A percentile compares a stretch with the other conserved stretches of the same genome.
Evolutionary conservation across 2,113 vertebrate species (phyloP).

Genomic region (Leptobrachium leishanense): DNA sequence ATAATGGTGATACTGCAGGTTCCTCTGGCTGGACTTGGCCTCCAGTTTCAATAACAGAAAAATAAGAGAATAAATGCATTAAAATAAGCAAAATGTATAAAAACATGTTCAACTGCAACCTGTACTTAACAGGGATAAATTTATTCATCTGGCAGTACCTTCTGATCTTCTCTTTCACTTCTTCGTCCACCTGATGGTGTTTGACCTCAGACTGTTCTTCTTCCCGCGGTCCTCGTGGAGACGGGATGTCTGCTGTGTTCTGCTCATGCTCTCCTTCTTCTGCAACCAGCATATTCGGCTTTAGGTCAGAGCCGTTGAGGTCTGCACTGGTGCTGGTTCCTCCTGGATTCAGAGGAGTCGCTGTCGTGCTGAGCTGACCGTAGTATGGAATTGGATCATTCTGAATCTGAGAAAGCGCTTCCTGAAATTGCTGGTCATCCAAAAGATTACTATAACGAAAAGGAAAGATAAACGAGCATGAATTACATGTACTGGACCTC

Average conservation of each 20-base stretch:
- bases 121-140: too few species aligned
- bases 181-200: background rate
- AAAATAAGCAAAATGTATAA: too few species aligned
- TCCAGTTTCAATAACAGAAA: too few species aligned
- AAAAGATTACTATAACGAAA: constrained; percentile 70
- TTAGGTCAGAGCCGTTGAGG: too few species aligned
- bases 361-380: constrained; percentile 60
- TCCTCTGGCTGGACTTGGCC: too few species aligned
- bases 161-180: constrained; percentile 24
- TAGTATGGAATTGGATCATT: constrained; percentile 74
- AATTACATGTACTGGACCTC: too few species aligned
- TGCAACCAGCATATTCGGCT: background rate
- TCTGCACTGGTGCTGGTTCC: background rate
- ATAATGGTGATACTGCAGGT: too few species aligned
- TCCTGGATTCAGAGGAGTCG: background rate
- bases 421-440: constrained; percentile 73
- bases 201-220: background rate
- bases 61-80: too few species aligned
- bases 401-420: constrained; percentile 57
- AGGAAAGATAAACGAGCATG: background rate
- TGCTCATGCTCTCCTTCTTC: background rate
- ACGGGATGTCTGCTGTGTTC: background rate
- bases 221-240: background rate
- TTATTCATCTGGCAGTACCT: constrained; percentile 17
- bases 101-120: too few species aligned